Evolutionary conservation across 2,888 invertebrate genomes (phyloP), one percentile per base, ranked within the genome.

Genomic region (Cyclophora punctaria): DNA sequence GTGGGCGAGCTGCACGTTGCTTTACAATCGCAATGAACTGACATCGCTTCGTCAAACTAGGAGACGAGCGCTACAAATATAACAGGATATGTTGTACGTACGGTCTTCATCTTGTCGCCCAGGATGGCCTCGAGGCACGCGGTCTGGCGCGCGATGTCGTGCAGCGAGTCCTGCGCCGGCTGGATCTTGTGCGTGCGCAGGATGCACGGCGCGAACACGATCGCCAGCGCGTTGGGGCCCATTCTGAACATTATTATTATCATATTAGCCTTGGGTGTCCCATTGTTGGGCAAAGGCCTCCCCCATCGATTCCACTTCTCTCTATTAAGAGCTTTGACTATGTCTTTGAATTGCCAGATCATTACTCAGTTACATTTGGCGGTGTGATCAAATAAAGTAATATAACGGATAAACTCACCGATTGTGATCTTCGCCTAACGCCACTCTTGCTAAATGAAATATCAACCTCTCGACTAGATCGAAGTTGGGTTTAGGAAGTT

Each of bases 201-300:
- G 55, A 98, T 95, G 81, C 98, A 98, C 46, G 98, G 98, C 44
- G 97, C 97, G 85, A 98, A 98, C 59, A 98, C 96, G 63, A 98
- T 97, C 48, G 98, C 96, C 61, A 98, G 83, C 48, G 96, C 95
- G 71, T 95, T 95, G 0, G 97, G 92, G 50, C 95, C 95, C 98
- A 98, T 98, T 62, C 96, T 88, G 65, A 0, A 45, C 3, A 46
- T 7, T 20, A 34, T 20, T 20, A 20, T 20, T 20, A 20, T 20
- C 2, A 20, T 20, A 20, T 20, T 20, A 20, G 20, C 20, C 20
- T 20, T 20, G 20, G 20, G 20, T 20, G 20, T 20, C 20, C 20
- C 20, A 20, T 20, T 20, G 20, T 20, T 20, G 20, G 20, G 20
- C 20, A 20, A 20, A 20, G 20, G 20, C 20, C 20, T 20, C 20